These are phyloP conservation scores for Tupiocoris notatus DNA, from an alignment of 2,888 invertebrate species.

Conservation along the genomic window DNA sequence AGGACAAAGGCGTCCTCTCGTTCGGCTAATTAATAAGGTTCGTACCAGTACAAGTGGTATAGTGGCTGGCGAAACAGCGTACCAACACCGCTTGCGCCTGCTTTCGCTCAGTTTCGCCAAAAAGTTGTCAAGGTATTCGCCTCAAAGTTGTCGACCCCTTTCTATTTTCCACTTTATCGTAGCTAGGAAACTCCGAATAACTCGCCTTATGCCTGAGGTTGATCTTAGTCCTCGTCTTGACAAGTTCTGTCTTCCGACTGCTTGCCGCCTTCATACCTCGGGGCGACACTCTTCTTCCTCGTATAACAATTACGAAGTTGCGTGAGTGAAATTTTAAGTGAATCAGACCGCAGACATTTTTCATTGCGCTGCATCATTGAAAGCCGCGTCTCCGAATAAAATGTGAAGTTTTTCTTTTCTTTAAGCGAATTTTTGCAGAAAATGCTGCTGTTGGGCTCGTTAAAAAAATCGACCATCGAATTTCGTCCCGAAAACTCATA, in stretches of 20 bases:
- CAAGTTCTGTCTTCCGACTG: background rate
- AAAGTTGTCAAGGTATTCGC: background rate
- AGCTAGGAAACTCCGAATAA: background rate
- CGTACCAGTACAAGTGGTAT: background rate
- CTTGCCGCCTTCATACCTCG: background rate
- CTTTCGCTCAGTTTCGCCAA: background rate
- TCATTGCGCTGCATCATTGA: no score
- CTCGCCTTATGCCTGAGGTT: background rate
- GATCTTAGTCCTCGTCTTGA: background rate
- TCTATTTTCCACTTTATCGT: background rate
- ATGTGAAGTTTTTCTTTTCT: no score
- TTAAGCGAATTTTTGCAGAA: no score
- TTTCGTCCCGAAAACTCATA: no score
- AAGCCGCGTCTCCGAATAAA: no score
- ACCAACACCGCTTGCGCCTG: background rate
- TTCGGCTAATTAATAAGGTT: background rate
- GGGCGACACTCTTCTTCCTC: background rate
- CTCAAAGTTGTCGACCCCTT: background rate
- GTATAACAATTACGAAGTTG: no score
- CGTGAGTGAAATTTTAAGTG: no score
- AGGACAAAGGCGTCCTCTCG: background rate
- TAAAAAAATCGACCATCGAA: no score
- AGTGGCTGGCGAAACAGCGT: background rate
- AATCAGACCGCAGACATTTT: no score
- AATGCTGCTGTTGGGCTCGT: no score